Evolutionary conservation across 2,888 invertebrate genomes (phyloP).

Genomic region (Lycia hirtaria): DNA sequence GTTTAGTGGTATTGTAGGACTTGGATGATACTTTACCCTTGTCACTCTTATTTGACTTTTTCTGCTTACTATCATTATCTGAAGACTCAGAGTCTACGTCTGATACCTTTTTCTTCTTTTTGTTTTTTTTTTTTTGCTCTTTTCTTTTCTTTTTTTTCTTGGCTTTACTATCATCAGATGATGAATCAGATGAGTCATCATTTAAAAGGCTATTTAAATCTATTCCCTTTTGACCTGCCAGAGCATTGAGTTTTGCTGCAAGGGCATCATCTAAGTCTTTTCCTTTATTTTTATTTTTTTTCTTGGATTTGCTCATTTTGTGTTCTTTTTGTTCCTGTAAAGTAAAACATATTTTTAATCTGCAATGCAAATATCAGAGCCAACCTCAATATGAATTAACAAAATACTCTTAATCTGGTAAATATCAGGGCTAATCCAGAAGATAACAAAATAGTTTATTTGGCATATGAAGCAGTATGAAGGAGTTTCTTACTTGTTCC

Average conservation of each 20-base stretch:
- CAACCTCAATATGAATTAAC: no score
- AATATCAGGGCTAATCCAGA: no score
- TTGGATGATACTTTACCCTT: conserved; percentile 22
- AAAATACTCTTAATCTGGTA: no score
- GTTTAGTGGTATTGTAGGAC: conserved; percentile 22
- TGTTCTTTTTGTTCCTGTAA: conserved; percentile 70
- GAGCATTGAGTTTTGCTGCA: conserved; percentile 88
- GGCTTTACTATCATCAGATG: conserved; percentile 48
- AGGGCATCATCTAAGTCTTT: conserved; percentile 88
- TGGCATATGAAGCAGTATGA: background rate
- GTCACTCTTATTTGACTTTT: conserved; percentile 12
- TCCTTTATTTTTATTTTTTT: conserved; percentile 74
- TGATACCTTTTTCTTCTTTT: conserved; percentile 46
- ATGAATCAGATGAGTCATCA: conserved; percentile 64
- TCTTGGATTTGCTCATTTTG: conserved; percentile 79
- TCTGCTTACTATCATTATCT: conserved; percentile 41
- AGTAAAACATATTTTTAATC: no score
- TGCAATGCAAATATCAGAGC: no score
- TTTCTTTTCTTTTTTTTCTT: conserved; percentile 54
- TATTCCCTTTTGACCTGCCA: conserved; percentile 77
- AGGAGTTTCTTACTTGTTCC: conserved; percentile 68
- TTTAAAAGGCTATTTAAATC: conserved; percentile 69
- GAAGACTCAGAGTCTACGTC: conserved; percentile 21
- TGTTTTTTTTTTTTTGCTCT: conserved; percentile 56
- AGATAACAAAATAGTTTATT: no score